Evolutionary conservation across 2,797 vertebrate species (phyloP).

Genomic region (Oreonectes daqikongensis): DNA sequence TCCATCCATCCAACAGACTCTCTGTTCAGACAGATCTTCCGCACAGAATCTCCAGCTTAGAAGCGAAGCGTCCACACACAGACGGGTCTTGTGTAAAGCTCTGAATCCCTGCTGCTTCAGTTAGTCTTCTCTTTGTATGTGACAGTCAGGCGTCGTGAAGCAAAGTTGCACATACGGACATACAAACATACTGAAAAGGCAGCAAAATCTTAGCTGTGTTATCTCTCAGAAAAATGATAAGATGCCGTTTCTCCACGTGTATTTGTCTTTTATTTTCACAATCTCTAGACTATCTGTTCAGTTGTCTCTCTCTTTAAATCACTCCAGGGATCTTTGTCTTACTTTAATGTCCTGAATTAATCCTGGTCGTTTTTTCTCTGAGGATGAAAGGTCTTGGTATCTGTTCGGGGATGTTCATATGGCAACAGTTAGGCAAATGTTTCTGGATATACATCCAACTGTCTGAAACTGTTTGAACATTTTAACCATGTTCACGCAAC

Average conservation of each 20-base stretch:
- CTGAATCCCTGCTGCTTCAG: conserved; percentile 7
- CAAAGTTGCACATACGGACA: neutral
- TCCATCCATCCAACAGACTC: conserved; percentile 24
- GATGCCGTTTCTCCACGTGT: too few relatives aligned
- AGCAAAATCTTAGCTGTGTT: conserved; percentile 8
- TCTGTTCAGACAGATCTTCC: conserved; percentile 34
- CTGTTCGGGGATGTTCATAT: conserved; percentile 1
- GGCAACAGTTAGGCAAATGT: conserved; percentile 17
- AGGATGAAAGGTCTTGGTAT: conserved; percentile 28
- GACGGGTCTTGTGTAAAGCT: conserved; percentile 24
- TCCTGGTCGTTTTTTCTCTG: conserved; percentile 22
- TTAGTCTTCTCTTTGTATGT: conserved; percentile 14
- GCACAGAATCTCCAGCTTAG: conserved; percentile 20
- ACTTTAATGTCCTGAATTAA: conserved; percentile 25
- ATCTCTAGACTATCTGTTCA: conserved; percentile 30
- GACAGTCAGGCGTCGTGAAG: conserved; percentile 12
- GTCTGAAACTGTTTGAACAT: neutral
- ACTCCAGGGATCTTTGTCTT: neutral
- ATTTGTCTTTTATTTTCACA: conserved; percentile 21
- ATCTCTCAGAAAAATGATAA: conserved; percentile 11
- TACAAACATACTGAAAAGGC: neutral
- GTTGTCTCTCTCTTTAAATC: conserved; percentile 27
- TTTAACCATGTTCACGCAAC: neutral
- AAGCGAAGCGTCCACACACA: conserved; percentile 8
- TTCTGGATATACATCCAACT: neutral